Evolutionary conservation across 2,113 vertebrate species (phyloP).

Genomic region (Pelmatolapia mariae): DNA sequence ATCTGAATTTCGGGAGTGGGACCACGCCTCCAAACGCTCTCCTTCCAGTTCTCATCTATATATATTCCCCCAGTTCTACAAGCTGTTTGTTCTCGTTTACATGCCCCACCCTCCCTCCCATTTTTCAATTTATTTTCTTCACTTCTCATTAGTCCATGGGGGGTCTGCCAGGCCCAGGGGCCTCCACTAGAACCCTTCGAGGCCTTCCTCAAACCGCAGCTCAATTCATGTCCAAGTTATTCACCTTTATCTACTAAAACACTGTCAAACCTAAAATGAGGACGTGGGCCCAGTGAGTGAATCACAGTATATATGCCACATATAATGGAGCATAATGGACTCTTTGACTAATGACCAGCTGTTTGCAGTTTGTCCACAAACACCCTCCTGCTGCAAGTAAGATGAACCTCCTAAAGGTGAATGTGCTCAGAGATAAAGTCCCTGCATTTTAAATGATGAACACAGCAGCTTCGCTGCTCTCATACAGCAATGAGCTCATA

Average conservation of each 20-base stretch:
- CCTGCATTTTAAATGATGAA: constrained; percentile 48
- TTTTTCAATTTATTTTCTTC: background rate
- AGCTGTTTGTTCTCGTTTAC: background rate
- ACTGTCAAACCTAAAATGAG: background rate
- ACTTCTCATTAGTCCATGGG: background rate
- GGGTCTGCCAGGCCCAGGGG: background rate
- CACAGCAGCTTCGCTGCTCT: background rate
- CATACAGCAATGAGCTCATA: background rate
- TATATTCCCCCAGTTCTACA: background rate
- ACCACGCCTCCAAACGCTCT: rapidly evolving
- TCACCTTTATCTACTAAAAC: background rate
- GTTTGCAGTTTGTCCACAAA: background rate
- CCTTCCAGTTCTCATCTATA: background rate
- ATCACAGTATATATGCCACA: background rate
- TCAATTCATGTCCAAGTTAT: rapidly evolving
- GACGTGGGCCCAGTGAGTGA: background rate
- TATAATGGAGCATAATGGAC: background rate
- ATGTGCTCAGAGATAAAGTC: constrained; percentile 28
- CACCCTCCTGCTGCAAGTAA: background rate
- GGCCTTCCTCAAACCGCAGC: rapidly evolving
- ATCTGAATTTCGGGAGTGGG: background rate
- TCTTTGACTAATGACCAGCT: background rate
- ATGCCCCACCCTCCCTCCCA: rapidly evolving
- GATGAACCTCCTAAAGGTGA: background rate
- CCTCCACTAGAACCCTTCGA: background rate